A percentile compares a stretch with the other conserved stretches of the same genome.
Conservation (phyloP, 2,888 invertebrate species). For the Chesias legatella region DNA sequence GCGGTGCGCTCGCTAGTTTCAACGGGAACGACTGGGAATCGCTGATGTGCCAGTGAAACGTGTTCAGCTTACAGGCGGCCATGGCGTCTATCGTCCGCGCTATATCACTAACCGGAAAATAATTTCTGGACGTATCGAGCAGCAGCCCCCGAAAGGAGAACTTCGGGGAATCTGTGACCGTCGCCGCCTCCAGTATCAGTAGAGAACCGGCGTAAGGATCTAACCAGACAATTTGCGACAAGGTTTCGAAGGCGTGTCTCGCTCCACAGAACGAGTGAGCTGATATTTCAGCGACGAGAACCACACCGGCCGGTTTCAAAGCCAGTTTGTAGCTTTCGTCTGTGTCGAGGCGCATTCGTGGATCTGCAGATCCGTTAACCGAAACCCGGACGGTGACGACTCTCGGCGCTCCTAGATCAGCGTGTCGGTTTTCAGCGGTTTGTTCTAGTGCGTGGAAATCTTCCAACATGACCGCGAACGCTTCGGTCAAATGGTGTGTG, state of each 20-base stretch:
- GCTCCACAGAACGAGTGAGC: constrained; percentile 88
- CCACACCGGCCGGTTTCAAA: constrained; percentile 69
- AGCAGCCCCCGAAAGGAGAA: constrained; percentile 90
- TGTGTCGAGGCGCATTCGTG: constrained; percentile 82
- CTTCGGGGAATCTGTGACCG: constrained; percentile 88
- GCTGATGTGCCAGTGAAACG: constrained; percentile 95
- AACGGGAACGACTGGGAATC: constrained; percentile 97
- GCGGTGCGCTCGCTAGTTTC: constrained; percentile 86
- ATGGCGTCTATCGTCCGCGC: constrained; percentile 91
- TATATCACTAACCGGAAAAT: constrained; percentile 86
- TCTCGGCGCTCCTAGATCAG: constrained; percentile 56
- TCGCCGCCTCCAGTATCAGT: constrained; percentile 83
- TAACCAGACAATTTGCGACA: constrained; percentile 90
- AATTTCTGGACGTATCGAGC: constrained; percentile 95
- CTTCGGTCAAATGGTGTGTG: constrained; percentile 63
- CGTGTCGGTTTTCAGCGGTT: constrained; percentile 41
- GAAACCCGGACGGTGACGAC: constrained; percentile 73
- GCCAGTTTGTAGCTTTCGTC: constrained; percentile 88
- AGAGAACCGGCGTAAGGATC: constrained; percentile 84
- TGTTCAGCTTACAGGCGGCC: constrained; percentile 94
- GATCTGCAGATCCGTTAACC: constrained; percentile 76
- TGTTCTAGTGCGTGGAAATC: constrained; percentile 73
- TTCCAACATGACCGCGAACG: constrained; percentile 74
- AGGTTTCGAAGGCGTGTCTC: constrained; percentile 87
- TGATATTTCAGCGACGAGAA: constrained; percentile 81